Evolutionary conservation across 2,888 invertebrate genomes (phyloP).

Genomic region (Steinernema carpocapsae): DNA sequence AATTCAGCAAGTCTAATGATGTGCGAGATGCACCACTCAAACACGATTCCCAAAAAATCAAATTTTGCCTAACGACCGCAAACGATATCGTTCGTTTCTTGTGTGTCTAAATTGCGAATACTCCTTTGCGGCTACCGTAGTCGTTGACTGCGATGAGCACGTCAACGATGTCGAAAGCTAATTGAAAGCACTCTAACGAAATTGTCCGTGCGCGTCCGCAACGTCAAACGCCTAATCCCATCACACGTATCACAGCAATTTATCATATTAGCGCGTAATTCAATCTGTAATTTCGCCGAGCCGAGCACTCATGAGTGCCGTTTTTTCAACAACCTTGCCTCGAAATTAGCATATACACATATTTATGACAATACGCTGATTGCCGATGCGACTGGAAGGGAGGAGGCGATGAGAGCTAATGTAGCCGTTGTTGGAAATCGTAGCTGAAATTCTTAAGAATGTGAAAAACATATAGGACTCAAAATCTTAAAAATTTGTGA

Average conservation of each 20-base stretch:
- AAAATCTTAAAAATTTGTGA: too few relatives aligned
- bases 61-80: neutral
- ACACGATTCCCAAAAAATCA: neutral
- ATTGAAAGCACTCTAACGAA: slow-evolving; percentile 34
- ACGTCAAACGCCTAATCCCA: slow-evolving; percentile 8
- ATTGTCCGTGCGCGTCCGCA: slow-evolving; percentile 13
- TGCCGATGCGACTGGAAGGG: neutral
- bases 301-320: slow-evolving; percentile 18
- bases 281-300: slow-evolving; percentile 32
- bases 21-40: neutral
- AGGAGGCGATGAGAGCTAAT: neutral
- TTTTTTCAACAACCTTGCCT: slow-evolving; percentile 20
- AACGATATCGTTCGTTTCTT: too few relatives aligned
- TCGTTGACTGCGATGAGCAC: neutral
- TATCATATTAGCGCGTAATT: slow-evolving; percentile 35
- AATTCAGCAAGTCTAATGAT: neutral
- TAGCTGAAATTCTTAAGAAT: neutral
- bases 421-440: neutral
- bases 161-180: slow-evolving; percentile 14
- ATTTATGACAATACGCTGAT: slow-evolving; percentile 33
- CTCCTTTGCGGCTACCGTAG: too few relatives aligned
- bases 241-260: neutral
- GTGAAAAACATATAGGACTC: too few relatives aligned
- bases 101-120: too few relatives aligned
- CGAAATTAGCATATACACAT: slow-evolving; percentile 28